Base-by-base conservation (phyloP, 2,797 vertebrate genomes). In the Platalea minor region DNA sequence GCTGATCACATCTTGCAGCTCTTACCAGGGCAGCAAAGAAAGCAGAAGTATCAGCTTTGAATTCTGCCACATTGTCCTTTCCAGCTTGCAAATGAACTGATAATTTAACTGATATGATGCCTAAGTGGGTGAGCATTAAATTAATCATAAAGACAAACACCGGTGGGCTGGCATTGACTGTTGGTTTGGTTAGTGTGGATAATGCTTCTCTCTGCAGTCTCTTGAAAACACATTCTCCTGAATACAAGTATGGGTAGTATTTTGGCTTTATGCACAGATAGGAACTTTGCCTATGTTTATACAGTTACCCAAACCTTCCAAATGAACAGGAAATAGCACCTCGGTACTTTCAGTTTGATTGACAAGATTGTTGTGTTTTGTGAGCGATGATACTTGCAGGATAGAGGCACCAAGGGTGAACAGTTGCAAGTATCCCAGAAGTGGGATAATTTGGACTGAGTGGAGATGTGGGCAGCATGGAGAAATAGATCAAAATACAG, bases 1-100 rank as follows among this genome's bases (percentile, higher is more conserved):
- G 76, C 88, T 82, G 79, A 91, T 88, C 41, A 8, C 50, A 56
- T 90, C 83, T 79, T 86, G 59, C 65, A 81, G 76, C 39, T 84
- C 60, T 79, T 81, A 84, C 56, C 24, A 89, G 50, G 59, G 54
- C 80, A 93, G 79, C 33, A 67, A 54, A 70, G 79, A 78, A 93
- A 69, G 78, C n/a, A 89, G 51, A 91, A 92, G 11, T 54, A 85
- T 25, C 56, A 68, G 13, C 68, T 91, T 67, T 46, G 64, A 83
- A 41, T 92, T 93, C 64, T 89, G 56, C 29, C 65, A 77, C 1
- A 0, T 88, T 76, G 54, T 74, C 68, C 68, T 85, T 91, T 89
- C 41, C 35, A 45, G 26, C 39, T 77, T 65, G 63, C 45, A 89
- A 77, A 80, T 53, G 23, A 92, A n/a, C 61, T 43, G 72, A 31